These are phyloP conservation scores for Tubiluchus corallicola DNA, from an alignment of 2,888 invertebrate species.

Conservation along the genomic window DNA sequence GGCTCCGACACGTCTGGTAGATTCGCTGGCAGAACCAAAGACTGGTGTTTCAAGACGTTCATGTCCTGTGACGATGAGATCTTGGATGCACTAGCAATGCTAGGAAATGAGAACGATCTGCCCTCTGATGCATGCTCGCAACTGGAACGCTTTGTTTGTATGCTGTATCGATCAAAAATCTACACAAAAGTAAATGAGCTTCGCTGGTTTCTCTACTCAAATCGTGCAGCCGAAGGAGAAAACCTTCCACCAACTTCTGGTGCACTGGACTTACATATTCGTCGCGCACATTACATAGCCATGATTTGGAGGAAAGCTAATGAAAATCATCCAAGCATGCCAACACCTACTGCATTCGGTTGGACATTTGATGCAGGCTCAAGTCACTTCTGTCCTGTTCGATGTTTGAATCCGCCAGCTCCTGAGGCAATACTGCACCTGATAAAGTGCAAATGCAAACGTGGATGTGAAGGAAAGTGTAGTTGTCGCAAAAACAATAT, in stretches of 20 bases:
- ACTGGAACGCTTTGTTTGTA: neutral
- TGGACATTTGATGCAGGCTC: neutral
- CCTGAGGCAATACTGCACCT: neutral
- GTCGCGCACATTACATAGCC: neutral
- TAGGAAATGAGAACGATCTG: neutral
- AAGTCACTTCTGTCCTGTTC: neutral
- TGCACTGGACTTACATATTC: neutral
- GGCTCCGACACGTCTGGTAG: constrained; percentile 8
- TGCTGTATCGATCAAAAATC: neutral
- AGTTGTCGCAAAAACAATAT: neutral
- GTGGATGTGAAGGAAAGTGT: constrained; percentile 1
- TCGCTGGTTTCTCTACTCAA: constrained; percentile 1
- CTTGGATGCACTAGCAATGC: neutral
- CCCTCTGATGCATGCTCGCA: neutral
- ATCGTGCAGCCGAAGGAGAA: constrained; percentile 3
- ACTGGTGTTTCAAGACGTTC: constrained; percentile 1
- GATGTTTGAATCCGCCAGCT: neutral
- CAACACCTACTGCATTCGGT: neutral
- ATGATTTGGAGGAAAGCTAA: constrained; percentile 1
- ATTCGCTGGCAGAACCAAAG: neutral
- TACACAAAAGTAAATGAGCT: neutral
- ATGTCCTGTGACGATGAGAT: neutral
- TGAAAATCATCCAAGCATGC: neutral
- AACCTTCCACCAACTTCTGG: neutral
- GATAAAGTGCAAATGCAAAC: constrained; percentile 3